Percentiles rank a stretch among this genome's conserved stretches.
Conservation (phyloP, 2,113 vertebrate species). For the Tragelaphus buxtoni region DNA sequence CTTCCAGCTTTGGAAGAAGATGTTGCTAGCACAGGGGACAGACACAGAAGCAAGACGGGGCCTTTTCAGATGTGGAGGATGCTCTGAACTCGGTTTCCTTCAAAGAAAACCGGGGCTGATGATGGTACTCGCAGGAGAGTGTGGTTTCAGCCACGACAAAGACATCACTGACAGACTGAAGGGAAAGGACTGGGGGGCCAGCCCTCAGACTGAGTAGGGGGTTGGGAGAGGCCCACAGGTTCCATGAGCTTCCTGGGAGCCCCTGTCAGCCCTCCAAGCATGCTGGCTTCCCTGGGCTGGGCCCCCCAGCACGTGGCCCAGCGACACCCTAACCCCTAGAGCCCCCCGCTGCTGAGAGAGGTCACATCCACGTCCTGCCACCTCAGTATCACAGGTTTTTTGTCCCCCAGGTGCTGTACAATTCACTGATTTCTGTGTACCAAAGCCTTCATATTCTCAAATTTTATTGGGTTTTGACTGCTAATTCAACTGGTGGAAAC, state of each 20-base stretch:
- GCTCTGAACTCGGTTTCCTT: not conserved
- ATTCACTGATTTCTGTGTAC: constrained; percentile 10
- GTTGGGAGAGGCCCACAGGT: not conserved
- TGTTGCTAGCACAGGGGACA: not conserved
- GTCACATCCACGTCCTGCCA: not conserved
- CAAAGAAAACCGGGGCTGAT: not conserved
- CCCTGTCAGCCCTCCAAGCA: not conserved
- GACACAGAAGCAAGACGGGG: not conserved
- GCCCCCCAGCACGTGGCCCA: not conserved
- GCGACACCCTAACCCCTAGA: constrained; percentile 41
- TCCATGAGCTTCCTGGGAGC: not conserved
- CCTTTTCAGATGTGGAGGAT: not conserved
- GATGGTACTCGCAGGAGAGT: not conserved
- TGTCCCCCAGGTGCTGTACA: constrained; percentile 72
- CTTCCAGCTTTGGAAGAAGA: not conserved
- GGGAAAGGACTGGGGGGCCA: not conserved
- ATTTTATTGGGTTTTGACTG: constrained; percentile 63
- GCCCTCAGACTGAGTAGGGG: not conserved
- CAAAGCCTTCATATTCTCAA: constrained; percentile 55
- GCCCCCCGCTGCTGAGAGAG: not conserved
- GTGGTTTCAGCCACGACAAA: not conserved
- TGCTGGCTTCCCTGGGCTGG: not conserved
- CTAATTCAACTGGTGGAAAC: constrained; percentile 61
- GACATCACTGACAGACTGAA: not conserved
- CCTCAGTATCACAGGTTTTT: constrained; percentile 36